Evolutionary conservation across 2,888 invertebrate species (phyloP).

Genomic region (Heliconius ethilla): DNA sequence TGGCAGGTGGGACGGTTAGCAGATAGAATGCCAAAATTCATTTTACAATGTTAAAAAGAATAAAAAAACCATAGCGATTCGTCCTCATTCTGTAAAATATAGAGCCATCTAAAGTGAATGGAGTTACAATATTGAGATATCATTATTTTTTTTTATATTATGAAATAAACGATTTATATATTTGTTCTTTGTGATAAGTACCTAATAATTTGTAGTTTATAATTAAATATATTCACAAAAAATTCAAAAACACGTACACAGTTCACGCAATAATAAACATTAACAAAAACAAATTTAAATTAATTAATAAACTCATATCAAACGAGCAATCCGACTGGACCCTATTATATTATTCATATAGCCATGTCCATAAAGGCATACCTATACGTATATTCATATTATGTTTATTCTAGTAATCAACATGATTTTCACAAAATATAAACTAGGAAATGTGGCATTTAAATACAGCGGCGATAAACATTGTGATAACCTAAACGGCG

Average conservation of each 20-base stretch:
- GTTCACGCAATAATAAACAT: slow-evolving; percentile 14
- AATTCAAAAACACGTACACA: neutral
- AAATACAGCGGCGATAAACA: slow-evolving; percentile 33
- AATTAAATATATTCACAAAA: neutral
- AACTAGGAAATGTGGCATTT: slow-evolving; percentile 26
- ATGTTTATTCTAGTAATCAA: slow-evolving; percentile 1
- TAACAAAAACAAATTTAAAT: slow-evolving; percentile 23
- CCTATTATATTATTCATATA: slow-evolving; percentile 16
- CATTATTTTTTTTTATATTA: neutral
- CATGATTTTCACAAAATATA: slow-evolving; percentile 16
- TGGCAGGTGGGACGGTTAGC: neutral
- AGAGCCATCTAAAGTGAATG: neutral
- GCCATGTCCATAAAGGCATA: slow-evolving; percentile 4
- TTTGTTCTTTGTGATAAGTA: neutral
- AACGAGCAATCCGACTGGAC: neutral
- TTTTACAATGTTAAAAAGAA: neutral
- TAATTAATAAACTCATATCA: slow-evolving; percentile 15
- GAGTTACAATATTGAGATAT: neutral
- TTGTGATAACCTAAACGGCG: slow-evolving; percentile 39
- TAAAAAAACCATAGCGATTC: neutral
- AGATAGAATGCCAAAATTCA: neutral
- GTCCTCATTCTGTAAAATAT: neutral
- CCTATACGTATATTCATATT: neutral
- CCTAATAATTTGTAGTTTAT: neutral
- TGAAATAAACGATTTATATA: neutral